These are phyloP conservation scores for Abscondita cerata DNA, from an alignment of 2,888 invertebrate species.

Conservation along the genomic window DNA sequence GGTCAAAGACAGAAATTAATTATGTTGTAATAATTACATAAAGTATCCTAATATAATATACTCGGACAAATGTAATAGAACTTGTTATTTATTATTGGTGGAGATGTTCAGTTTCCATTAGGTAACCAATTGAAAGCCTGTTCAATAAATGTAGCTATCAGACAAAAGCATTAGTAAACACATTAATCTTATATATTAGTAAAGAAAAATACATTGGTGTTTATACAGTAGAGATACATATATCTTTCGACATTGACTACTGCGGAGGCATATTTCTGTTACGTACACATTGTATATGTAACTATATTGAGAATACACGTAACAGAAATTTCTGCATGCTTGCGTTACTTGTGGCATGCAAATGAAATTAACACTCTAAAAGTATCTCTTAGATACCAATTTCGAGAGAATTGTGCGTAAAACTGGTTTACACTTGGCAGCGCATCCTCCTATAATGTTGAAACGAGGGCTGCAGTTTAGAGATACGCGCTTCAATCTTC, in stretches of 20 bases:
- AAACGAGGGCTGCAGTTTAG: constrained; percentile 31
- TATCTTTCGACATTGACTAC: neutral
- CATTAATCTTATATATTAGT: constrained; percentile 10
- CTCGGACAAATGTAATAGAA: too few relatives aligned
- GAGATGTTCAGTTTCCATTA: constrained; percentile 10
- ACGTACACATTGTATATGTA: too few relatives aligned
- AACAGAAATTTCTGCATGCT: constrained; percentile 30
- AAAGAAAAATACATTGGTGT: constrained; percentile 4
- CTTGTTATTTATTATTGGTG: neutral
- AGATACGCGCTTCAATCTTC: constrained; percentile 34
- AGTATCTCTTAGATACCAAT: constrained; percentile 41
- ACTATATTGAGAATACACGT: constrained; percentile 10
- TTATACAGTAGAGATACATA: neutral
- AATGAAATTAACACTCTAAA: constrained; percentile 35
- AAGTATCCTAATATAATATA: too few relatives aligned
- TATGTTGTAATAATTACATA: too few relatives aligned
- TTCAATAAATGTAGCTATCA: constrained; percentile 9
- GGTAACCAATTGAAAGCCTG: constrained; percentile 8
- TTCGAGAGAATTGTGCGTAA: constrained; percentile 44
- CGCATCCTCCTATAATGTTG: constrained; percentile 32
- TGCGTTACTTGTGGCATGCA: constrained; percentile 29
- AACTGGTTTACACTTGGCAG: constrained; percentile 45
- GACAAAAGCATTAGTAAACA: constrained; percentile 12
- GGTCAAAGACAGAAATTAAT: too few relatives aligned
- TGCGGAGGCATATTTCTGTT: too few relatives aligned